Conservation (phyloP, 2,888 invertebrate species). For the Zeuzera pyrina region DNA sequence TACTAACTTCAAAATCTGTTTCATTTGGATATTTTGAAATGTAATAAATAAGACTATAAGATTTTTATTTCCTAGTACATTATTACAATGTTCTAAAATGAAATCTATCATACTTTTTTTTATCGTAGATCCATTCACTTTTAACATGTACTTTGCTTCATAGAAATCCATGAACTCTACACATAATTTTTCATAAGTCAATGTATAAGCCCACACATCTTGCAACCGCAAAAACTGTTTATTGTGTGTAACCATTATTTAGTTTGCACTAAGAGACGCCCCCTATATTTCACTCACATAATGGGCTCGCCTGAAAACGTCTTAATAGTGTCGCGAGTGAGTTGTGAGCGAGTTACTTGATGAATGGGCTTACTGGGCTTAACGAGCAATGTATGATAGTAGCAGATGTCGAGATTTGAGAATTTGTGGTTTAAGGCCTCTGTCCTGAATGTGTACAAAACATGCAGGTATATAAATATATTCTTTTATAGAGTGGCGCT, state of each 20-base stretch:
- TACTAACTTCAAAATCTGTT: too few relatives aligned
- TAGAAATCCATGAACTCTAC: too few relatives aligned
- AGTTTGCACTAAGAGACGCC: conserved; percentile 27
- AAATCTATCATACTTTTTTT: too few relatives aligned
- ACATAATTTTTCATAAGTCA: background rate
- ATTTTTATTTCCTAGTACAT: too few relatives aligned
- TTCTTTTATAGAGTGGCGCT: too few relatives aligned
- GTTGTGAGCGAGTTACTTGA: conserved; percentile 30
- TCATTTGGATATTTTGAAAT: too few relatives aligned
- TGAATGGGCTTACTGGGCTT: conserved; percentile 35
- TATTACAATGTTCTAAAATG: too few relatives aligned
- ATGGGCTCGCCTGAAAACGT: conserved; percentile 38
- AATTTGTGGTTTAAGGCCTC: conserved; percentile 22
- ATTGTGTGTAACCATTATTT: conserved; percentile 25
- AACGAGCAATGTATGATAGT: conserved; percentile 32
- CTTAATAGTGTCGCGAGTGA: conserved; percentile 40
- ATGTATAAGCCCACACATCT: background rate
- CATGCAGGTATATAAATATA: too few relatives aligned
- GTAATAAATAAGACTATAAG: too few relatives aligned
- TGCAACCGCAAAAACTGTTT: conserved; percentile 28
- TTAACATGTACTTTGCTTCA: too few relatives aligned
- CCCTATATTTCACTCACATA: conserved; percentile 41
- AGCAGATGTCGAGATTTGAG: conserved; percentile 29
- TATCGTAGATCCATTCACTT: too few relatives aligned
- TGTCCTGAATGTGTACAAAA: too few relatives aligned